Conservation (phyloP, 2,797 vertebrate genomes). For the Choloepus didactylus region DNA sequence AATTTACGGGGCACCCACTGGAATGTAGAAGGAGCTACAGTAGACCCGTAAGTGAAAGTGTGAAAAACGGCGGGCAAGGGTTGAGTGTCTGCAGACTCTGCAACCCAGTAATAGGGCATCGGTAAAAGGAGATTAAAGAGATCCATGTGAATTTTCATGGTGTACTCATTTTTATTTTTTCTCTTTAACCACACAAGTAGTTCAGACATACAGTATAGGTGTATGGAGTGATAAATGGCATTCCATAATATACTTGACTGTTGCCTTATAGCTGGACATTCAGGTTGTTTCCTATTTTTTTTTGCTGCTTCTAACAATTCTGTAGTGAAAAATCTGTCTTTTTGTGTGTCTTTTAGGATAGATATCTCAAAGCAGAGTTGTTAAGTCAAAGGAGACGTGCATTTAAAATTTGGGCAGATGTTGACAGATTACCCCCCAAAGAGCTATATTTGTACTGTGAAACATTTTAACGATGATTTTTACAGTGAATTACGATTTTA, state of each 20-base stretch:
- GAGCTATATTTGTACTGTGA: neutral
- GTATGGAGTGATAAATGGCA: neutral
- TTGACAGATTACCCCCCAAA: neutral
- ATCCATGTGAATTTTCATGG: neutral
- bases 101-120: neutral
- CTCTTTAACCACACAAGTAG: neutral
- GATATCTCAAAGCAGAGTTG: neutral
- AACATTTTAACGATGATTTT: conserved; percentile 42
- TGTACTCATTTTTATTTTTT: neutral
- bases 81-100: neutral
- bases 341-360: neutral
- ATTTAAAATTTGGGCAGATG: conserved; percentile 14
- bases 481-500: neutral
- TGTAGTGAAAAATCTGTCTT: neutral
- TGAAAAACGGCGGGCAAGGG: neutral
- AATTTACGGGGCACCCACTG: neutral
- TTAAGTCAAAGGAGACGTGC: neutral
- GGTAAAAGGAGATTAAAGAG: neutral
- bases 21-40: neutral
- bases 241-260: neutral
- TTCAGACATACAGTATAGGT: neutral
- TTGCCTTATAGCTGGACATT: neutral
- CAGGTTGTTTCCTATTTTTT: neutral
- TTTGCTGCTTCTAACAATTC: neutral
- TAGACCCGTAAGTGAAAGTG: neutral